A percentile compares a stretch with the other conserved stretches of the same genome.
Conservation (phyloP, 2,797 vertebrate genomes). For the Anas georgica region DNA sequence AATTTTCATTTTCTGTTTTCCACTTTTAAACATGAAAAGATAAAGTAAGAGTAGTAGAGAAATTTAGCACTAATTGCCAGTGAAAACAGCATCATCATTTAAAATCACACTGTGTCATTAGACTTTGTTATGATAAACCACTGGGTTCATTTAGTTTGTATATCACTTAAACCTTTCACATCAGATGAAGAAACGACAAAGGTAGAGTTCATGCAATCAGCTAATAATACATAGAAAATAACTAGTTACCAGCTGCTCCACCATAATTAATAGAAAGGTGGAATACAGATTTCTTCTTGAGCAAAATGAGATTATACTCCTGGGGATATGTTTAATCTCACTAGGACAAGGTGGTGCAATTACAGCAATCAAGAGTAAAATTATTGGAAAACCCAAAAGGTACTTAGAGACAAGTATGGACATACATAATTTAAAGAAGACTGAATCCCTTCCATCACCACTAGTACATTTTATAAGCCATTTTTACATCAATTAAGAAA, state of each 20-base stretch:
- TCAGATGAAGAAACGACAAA: slow-evolving; percentile 59
- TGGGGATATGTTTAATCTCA: slow-evolving; percentile 51
- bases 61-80: slow-evolving; percentile 13
- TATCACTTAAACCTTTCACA: slow-evolving; percentile 54
- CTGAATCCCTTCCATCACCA: background rate
- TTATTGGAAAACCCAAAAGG: slow-evolving; percentile 4
- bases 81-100: slow-evolving; percentile 16
- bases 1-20: background rate
- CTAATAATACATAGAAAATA: slow-evolving; percentile 57
- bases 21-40: background rate
- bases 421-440: background rate
- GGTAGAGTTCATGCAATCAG: slow-evolving; percentile 43
- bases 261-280: slow-evolving; percentile 43
- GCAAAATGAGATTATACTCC: slow-evolving; percentile 51
- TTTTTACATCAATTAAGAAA: background rate
- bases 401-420: background rate
- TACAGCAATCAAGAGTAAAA: slow-evolving; percentile 30
- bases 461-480: background rate
- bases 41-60: background rate
- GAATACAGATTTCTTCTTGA: slow-evolving; percentile 14
- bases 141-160: slow-evolving; percentile 46
- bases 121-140: slow-evolving; percentile 53
- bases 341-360: slow-evolving; percentile 15
- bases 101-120: slow-evolving; percentile 43
- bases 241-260: slow-evolving; percentile 61